These are phyloP conservation scores for Abrostola triplasia DNA, from an alignment of 2,888 invertebrate genomes.

Conservation along the genomic window DNA sequence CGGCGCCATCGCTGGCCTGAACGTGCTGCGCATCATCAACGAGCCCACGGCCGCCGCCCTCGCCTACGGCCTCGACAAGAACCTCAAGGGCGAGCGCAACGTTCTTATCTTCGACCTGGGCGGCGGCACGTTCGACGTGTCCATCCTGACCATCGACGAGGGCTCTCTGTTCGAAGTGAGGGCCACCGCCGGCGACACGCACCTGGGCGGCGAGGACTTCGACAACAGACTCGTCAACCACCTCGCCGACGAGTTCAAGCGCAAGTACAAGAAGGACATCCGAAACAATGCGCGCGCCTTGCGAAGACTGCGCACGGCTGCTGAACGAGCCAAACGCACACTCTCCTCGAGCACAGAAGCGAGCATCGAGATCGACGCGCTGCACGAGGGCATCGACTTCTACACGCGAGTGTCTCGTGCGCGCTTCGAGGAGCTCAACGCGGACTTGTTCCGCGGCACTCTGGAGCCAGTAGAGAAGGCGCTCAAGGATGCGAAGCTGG, in stretches of 20 bases:
- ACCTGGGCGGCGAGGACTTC: conserved; percentile 93
- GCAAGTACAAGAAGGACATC: conserved; percentile 92
- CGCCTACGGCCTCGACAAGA: conserved; percentile 91
- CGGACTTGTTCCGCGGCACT: conserved; percentile 92
- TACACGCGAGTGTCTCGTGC: conserved; percentile 92
- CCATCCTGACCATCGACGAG: conserved; percentile 94
- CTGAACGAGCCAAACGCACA: conserved; percentile 93
- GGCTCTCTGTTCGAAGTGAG: conserved; percentile 93
- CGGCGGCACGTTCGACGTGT: conserved; percentile 93
- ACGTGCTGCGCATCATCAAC: conserved; percentile 94
- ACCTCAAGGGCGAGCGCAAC: conserved; percentile 90
- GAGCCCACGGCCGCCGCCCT: conserved; percentile 94
- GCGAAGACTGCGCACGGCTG: conserved; percentile 92
- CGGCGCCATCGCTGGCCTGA: conserved; percentile 92
- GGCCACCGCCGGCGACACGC: conserved; percentile 95
- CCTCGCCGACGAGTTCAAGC: conserved; percentile 91
- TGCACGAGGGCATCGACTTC: conserved; percentile 91
- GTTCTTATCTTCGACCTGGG: conserved; percentile 91
- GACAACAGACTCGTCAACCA: conserved; percentile 90
- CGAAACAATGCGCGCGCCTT: conserved; percentile 90
- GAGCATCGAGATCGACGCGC: conserved; percentile 92
- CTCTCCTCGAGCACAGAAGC: conserved; percentile 93
- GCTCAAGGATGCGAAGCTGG: conserved; percentile 93
- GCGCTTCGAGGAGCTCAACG: conserved; percentile 92
- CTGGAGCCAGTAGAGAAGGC: conserved; percentile 94